Conservation (phyloP, 2,113 vertebrate genomes). For the Salvelinus fontinalis region DNA sequence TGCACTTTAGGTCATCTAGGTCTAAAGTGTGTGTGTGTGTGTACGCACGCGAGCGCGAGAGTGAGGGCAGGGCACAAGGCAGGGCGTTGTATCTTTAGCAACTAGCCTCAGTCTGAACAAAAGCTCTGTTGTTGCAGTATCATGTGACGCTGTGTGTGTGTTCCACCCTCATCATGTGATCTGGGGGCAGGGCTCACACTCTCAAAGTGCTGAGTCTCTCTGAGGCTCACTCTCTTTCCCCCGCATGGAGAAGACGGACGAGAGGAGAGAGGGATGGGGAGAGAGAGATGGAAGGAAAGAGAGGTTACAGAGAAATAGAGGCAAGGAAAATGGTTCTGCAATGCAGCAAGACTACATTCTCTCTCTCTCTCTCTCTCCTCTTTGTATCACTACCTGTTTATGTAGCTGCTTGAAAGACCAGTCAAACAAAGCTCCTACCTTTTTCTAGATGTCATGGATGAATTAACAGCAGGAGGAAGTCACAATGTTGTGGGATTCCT, state of each 20-base stretch:
- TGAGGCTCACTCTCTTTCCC: conserved; percentile 48
- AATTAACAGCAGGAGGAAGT: neutral
- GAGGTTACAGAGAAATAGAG: neutral
- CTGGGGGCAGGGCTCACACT: conserved; percentile 58
- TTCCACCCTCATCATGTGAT: conserved; percentile 72
- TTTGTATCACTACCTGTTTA: neutral
- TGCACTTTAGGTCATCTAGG: neutral
- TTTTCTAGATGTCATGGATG: neutral
- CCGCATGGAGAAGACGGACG: conserved; percentile 34
- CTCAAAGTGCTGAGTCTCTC: conserved; percentile 68
- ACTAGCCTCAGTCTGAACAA: conserved; percentile 65
- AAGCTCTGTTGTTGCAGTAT: conserved; percentile 69
- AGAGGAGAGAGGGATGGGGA: neutral
- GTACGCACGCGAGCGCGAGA: no score
- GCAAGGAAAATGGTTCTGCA: neutral
- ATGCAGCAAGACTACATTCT: neutral
- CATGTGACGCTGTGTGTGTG: conserved; percentile 63
- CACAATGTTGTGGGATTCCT: conserved; percentile 10
- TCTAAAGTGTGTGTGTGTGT: neutral
- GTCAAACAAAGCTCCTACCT: conserved; percentile 31
- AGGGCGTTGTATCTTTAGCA: conserved; percentile 66
- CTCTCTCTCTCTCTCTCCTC: neutral
- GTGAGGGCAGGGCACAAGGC: conserved; percentile 57
- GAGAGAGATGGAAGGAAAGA: neutral
- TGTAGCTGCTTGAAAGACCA: conserved; percentile 24